phyloP scores from a whole-genome alignment of 2,113 vertebrate genomes.

The Seriola quinqueradiata region DNA sequence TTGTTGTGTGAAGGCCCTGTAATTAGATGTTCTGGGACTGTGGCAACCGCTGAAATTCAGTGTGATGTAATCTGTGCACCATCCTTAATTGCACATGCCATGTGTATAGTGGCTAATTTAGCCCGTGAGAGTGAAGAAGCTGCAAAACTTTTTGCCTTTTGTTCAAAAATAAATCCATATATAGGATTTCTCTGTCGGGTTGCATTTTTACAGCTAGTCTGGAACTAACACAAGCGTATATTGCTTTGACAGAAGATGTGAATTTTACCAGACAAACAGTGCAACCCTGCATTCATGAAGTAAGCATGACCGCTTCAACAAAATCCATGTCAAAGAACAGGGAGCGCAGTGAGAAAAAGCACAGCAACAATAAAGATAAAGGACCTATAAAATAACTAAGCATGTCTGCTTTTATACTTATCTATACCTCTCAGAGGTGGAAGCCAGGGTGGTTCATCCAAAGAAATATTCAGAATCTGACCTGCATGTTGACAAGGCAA shows the following conservation, averaged over 20 bases:
- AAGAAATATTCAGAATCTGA: slow-evolving; percentile 45
- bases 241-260: slow-evolving; percentile 29
- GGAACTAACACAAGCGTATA: slow-evolving; percentile 35
- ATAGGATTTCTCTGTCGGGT: slow-evolving; percentile 17
- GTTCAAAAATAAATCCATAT: slow-evolving; percentile 15
- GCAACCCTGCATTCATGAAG: slow-evolving; percentile 19
- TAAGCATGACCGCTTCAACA: slow-evolving; percentile 16
- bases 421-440: slow-evolving; percentile 41
- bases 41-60: slow-evolving; percentile 54
- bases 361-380: slow-evolving; percentile 7
- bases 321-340: slow-evolving; percentile 12
- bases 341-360: slow-evolving; percentile 5
- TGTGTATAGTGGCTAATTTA: slow-evolving; percentile 62
- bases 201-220: slow-evolving; percentile 32
- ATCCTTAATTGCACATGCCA: slow-evolving; percentile 61
- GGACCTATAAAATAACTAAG: slow-evolving; percentile 22
- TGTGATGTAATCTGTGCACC: slow-evolving; percentile 66
- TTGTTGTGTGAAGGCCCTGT: slow-evolving; percentile 58
- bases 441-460: slow-evolving; percentile 16
- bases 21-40: slow-evolving; percentile 73
- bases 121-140: slow-evolving; percentile 32
- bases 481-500: slow-evolving; percentile 41
- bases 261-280: slow-evolving; percentile 15
- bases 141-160: neutral
- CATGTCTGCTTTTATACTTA: slow-evolving; percentile 37